Percentiles rank a stretch among this genome's conserved stretches.
Evolutionary conservation across 2,113 vertebrate species (phyloP).

Genomic region (Brachyistius frenatus): DNA sequence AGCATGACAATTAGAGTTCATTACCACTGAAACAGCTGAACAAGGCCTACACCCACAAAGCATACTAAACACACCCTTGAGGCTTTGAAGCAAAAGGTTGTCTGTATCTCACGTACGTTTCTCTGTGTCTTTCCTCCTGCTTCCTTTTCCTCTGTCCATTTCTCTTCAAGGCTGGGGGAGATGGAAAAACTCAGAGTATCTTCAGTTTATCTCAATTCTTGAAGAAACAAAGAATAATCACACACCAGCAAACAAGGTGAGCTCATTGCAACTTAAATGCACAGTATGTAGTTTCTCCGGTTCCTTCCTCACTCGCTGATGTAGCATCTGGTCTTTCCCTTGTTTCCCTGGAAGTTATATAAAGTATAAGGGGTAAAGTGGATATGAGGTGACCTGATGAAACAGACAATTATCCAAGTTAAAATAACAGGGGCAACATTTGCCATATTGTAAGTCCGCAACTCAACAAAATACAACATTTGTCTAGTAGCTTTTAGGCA

Average conservation of each 20-base stretch:
- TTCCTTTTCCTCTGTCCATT: neutral
- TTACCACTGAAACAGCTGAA: slow-evolving; percentile 44
- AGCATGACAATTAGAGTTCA: slow-evolving; percentile 37
- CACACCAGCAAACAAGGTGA: slow-evolving; percentile 89
- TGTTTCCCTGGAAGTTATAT: too few relatives aligned
- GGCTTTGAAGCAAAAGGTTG: slow-evolving; percentile 28
- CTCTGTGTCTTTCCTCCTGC: neutral
- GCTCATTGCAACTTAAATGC: neutral
- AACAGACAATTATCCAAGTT: too few relatives aligned
- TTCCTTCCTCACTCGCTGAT: too few relatives aligned
- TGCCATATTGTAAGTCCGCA: too few relatives aligned
- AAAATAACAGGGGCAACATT: too few relatives aligned
- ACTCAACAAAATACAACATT: too few relatives aligned
- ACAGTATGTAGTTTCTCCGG: too few relatives aligned
- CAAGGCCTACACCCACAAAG: slow-evolving; percentile 45
- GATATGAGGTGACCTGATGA: too few relatives aligned
- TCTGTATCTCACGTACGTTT: slow-evolving; percentile 5
- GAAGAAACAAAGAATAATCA: slow-evolving; percentile 87
- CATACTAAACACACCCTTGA: slow-evolving; percentile 55
- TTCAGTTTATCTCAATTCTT: slow-evolving; percentile 91
- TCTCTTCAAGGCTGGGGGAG: slow-evolving; percentile 86
- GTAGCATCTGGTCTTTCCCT: too few relatives aligned
- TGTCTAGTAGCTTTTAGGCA: too few relatives aligned
- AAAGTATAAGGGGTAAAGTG: too few relatives aligned
- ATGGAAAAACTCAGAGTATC: slow-evolving; percentile 92